Evolutionary conservation across 37 sponge, comb jelly and placozoan genomes (phyloP), one percentile per base, ranked within the genome.

Genomic region (Beroe ovata): DNA sequence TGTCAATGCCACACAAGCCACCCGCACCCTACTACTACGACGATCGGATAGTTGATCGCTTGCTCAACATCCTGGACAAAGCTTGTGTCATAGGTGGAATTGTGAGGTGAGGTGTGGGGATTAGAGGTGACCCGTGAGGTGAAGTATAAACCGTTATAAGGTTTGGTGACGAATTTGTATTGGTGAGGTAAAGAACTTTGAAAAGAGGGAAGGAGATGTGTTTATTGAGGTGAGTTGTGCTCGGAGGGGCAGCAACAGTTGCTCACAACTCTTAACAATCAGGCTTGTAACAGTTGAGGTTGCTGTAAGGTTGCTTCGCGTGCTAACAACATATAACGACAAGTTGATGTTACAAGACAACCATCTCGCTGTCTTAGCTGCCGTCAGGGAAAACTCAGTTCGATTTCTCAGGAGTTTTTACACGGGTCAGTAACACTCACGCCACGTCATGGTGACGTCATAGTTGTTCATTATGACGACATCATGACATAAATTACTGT

Each of bases 21-120:
- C 84, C 84, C 54, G 41, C 84, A 28, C 84, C 84, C 23, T 77
- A 42, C 54, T 77, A 42, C 84, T 77, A 77, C 28, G 84, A 77
- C n/a, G 84, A 77, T 23, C 3, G 84, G 47, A 42, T 77, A 21
- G 54, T 77, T 14, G 84, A 77, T 41, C 16, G 84, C 38, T 25
- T 77, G 25, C 38, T 77, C 1, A 77, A 77, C 23, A 30, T 77
- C 6, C 84, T 77, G 19, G 84, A 77, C 41, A 77, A 77, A 35
- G 41, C 84, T 8, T 77, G 84, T 77, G 22, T 33, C 41, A 36
- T 77, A 11, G 84, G 33, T 0, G 84, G 84, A 1, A 40, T 37
- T 26, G 84, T 77, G 23, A 77, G 84, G 84, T 40, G 29, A 8
- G 71, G 6, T n/a, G n/a, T n/a, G n/a, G n/a, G n/a, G n/a, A n/a